Conservation (phyloP, 2,888 invertebrate genomes). For the Epinotia ramella region DNA sequence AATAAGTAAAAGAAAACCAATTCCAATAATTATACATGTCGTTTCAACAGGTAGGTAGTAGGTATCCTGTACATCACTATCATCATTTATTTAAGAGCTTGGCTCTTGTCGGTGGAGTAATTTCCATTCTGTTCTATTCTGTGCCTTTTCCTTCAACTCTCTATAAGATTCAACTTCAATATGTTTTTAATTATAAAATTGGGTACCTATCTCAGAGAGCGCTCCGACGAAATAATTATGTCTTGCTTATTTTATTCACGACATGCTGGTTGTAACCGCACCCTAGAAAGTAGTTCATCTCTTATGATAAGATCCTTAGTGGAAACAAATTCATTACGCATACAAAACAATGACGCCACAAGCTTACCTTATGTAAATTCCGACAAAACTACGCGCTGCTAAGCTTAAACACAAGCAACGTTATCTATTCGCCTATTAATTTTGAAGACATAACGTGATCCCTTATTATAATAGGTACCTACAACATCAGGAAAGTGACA, state of each 20-base stretch:
- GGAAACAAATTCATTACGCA: conserved; percentile 60
- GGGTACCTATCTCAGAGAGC: neutral
- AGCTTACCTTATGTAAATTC: conserved; percentile 62
- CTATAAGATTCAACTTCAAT: too few relatives aligned
- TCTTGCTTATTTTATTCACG: conserved; percentile 17
- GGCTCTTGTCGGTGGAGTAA: too few relatives aligned
- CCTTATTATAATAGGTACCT: conserved; percentile 38
- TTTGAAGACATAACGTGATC: conserved; percentile 59
- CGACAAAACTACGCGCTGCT: conserved; percentile 61
- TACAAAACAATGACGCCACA: conserved; percentile 53
- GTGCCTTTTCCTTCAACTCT: too few relatives aligned
- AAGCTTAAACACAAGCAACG: conserved; percentile 58
- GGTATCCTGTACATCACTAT: too few relatives aligned
- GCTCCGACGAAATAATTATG: conserved; percentile 6
- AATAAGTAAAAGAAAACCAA: too few relatives aligned
- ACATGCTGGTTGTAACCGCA: conserved; percentile 38
- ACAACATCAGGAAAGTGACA: conserved; percentile 66
- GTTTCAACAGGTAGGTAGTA: too few relatives aligned
- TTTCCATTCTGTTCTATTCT: too few relatives aligned
- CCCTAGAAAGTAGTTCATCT: conserved; percentile 51
- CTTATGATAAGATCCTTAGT: conserved; percentile 59
- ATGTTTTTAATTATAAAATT: neutral
- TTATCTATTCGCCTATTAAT: conserved; percentile 67
- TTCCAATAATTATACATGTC: too few relatives aligned
- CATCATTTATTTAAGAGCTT: too few relatives aligned